These are phyloP conservation scores for Drosophila repleta DNA, from an alignment of 1,140 invertebrate genomes.

Conservation along the genomic window DNA sequence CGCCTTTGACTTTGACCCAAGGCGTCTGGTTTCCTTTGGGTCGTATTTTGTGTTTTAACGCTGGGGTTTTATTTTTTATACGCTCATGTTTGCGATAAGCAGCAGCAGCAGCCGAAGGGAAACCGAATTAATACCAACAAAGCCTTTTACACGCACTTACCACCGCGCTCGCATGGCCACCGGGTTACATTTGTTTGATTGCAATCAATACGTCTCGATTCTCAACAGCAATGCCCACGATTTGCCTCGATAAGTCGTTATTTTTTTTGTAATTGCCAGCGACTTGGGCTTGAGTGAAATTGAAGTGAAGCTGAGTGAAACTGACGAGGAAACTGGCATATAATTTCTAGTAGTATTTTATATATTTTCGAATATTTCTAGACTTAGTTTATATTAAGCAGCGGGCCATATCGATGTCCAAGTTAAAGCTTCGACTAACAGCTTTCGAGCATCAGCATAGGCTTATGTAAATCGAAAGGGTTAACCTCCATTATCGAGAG, in stretches of 20 bases:
- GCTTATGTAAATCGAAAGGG: background rate
- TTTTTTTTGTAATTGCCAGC: too few relatives aligned
- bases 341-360: too few relatives aligned
- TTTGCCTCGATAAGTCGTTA: too few relatives aligned
- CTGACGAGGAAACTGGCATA: too few relatives aligned
- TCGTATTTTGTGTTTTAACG: conserved; percentile 41
- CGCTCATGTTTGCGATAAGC: conserved; percentile 11
- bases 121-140: conserved; percentile 43
- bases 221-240: background rate
- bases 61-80: conserved; percentile 21
- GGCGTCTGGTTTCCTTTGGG: conserved; percentile 25
- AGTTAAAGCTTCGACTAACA: too few relatives aligned
- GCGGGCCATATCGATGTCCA: too few relatives aligned
- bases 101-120: conserved; percentile 5
- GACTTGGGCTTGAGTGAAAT: too few relatives aligned
- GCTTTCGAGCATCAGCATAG: too few relatives aligned
- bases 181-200: background rate
- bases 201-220: conserved; percentile 8
- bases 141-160: conserved; percentile 39
- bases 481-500: background rate
- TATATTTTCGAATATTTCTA: too few relatives aligned
- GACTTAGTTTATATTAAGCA: too few relatives aligned
- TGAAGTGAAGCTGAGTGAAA: too few relatives aligned
- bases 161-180: background rate
- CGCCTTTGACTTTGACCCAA: conserved; percentile 38